Evolutionary conservation across 2,888 invertebrate genomes (phyloP).

Genomic region (Amaurobius ferox): DNA sequence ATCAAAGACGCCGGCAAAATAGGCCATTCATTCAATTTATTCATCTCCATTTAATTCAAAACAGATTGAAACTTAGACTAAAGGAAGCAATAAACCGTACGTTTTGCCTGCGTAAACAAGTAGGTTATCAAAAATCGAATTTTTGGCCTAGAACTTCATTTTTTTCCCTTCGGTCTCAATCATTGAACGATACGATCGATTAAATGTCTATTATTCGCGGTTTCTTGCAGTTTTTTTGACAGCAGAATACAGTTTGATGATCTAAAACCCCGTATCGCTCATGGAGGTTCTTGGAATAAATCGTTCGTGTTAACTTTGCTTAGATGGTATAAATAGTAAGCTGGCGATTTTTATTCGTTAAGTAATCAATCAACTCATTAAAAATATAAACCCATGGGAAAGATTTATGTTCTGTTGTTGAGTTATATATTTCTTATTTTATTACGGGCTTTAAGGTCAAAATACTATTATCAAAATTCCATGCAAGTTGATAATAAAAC

Average conservation of each 20-base stretch:
- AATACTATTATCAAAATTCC: no score
- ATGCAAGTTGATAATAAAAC: no score
- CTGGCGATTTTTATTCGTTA: no score
- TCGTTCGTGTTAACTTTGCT: no score
- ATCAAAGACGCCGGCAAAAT: not conserved
- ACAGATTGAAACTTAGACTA: not conserved
- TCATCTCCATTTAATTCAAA: not conserved
- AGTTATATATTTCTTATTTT: no score
- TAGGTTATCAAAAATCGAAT: conserved; percentile 37
- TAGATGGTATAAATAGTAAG: no score
- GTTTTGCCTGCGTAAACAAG: conserved; percentile 40
- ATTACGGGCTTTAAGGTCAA: no score
- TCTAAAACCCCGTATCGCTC: not conserved
- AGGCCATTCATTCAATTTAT: conserved; percentile 1
- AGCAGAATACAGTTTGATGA: not conserved
- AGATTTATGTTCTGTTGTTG: no score
- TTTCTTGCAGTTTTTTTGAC: not conserved
- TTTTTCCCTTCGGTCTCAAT: conserved; percentile 1
- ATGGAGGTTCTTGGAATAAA: not conserved
- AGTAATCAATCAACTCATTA: no score
- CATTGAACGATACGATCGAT: conserved; percentile 3
- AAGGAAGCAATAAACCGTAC: not conserved
- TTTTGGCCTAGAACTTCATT: conserved; percentile 17
- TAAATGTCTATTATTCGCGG: not conserved
- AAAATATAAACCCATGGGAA: no score